phyloP scores from a whole-genome alignment of 2,888 invertebrate genomes.

The Mythimna vitellina region DNA sequence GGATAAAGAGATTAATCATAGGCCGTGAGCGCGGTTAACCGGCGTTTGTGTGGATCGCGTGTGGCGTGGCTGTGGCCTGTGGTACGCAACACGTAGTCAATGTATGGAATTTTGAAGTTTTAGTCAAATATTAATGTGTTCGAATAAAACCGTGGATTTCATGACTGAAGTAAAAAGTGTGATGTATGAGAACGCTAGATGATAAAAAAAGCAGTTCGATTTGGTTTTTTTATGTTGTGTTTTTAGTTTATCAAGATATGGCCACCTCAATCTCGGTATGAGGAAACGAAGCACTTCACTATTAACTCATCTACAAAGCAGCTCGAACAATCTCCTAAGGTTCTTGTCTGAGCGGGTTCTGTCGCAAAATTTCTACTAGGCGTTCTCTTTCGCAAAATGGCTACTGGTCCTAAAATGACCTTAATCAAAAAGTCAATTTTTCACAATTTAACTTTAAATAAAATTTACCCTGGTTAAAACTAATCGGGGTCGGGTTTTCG shows the following conservation, averaged over 20 bases:
- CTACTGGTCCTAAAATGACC: too few species aligned
- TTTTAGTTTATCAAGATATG: not conserved
- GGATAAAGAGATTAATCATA: constrained; percentile 73
- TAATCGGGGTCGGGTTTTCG: too few species aligned
- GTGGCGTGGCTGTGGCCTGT: constrained; percentile 50
- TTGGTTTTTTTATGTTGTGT: not conserved
- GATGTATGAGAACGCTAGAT: not conserved
- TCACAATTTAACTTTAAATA: too few species aligned
- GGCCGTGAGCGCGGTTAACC: constrained; percentile 65
- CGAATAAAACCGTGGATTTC: not conserved
- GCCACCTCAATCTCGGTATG: too few species aligned
- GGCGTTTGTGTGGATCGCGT: constrained; percentile 57
- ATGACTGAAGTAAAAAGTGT: not conserved
- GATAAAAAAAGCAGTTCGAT: not conserved
- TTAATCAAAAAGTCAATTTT: too few species aligned
- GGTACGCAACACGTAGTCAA: constrained; percentile 45
- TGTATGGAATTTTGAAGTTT: constrained; percentile 38
- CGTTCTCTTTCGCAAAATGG: too few species aligned
- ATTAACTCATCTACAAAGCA: too few species aligned
- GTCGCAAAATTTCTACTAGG: too few species aligned
- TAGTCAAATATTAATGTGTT: not conserved
- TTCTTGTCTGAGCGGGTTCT: too few species aligned
- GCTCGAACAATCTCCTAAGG: too few species aligned
- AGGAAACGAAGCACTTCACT: too few species aligned
- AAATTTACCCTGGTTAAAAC: too few species aligned